Percentiles rank a stretch among this genome's conserved stretches.
phyloP scores from a whole-genome alignment of 2,888 invertebrate genomes.

The Belgica antarctica region DNA sequence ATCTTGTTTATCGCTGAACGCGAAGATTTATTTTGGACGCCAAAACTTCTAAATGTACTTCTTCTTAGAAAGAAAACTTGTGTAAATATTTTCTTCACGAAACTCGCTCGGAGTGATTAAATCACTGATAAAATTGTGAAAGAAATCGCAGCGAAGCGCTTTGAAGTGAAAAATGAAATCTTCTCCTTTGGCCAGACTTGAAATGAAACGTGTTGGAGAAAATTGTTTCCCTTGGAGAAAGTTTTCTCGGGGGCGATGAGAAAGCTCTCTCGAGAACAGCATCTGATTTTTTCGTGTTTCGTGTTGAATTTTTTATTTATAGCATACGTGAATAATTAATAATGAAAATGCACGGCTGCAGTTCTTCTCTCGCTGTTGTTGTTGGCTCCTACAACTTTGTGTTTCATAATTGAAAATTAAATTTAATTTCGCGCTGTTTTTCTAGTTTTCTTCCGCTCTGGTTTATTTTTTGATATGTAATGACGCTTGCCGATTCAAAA shows the following conservation, averaged over 20 bases:
- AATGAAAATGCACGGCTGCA: background rate
- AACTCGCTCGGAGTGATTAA: slow-evolving; percentile 5
- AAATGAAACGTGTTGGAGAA: background rate
- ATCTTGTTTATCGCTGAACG: no score
- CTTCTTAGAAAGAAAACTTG: no score
- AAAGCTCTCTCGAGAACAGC: background rate
- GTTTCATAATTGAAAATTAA: slow-evolving; percentile 2
- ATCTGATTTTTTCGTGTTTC: no score
- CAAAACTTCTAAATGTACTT: background rate
- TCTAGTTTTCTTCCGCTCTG: no score
- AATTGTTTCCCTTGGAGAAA: slow-evolving; percentile 7
- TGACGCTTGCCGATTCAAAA: no score
- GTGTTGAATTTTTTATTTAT: slow-evolving; percentile 11
- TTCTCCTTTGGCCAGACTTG: background rate
- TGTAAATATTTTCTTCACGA: no score
- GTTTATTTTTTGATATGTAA: no score
- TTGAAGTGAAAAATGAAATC: slow-evolving; percentile 7
- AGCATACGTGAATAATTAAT: background rate
- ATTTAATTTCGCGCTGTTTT: background rate
- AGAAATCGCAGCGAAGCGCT: background rate
- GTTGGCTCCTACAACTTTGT: no score
- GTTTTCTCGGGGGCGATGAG: background rate
- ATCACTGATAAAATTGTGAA: slow-evolving; percentile 27
- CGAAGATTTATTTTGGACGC: no score
- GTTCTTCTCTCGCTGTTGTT: background rate